Percentiles rank a stretch among this genome's conserved stretches.
phyloP scores from a whole-genome alignment of 2,113 vertebrate species.

The Xiphorhynchus elegans region DNA sequence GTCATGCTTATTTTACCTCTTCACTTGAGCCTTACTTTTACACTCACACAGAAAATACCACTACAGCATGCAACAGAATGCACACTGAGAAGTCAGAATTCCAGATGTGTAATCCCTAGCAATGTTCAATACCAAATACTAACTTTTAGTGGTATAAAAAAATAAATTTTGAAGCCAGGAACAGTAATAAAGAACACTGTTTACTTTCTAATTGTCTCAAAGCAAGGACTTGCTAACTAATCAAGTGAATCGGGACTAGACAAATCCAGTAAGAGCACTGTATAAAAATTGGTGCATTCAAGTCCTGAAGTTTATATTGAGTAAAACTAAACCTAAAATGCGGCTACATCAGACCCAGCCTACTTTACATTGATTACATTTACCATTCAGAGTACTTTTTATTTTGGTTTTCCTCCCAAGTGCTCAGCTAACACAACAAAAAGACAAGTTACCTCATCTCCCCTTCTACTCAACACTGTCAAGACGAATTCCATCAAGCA shows the following conservation, averaged over 20 bases:
- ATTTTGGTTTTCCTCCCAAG: neutral
- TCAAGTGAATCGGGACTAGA: neutral
- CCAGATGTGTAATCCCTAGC: rapidly evolving
- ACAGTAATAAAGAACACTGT: neutral
- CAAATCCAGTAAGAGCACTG: neutral
- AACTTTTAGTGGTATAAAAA: neutral
- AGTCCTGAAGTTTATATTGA: neutral
- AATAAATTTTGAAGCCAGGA: neutral
- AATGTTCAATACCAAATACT: neutral
- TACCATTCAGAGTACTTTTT: neutral
- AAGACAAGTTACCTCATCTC: neutral
- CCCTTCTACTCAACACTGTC: neutral
- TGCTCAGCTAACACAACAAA: neutral
- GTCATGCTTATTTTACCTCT: neutral
- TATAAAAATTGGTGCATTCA: neutral
- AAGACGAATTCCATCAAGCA: neutral
- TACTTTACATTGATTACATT: neutral
- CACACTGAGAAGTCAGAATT: neutral
- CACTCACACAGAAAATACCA: neutral
- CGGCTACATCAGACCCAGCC: neutral
- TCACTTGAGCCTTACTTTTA: neutral
- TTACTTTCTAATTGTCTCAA: neutral
- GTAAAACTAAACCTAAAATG: neutral
- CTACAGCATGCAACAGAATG: neutral
- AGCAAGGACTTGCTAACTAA: neutral